Evolutionary conservation across 1,140 invertebrate species (phyloP), one percentile per base, ranked within the genome.

Genomic region (Drosophila takahashii): DNA sequence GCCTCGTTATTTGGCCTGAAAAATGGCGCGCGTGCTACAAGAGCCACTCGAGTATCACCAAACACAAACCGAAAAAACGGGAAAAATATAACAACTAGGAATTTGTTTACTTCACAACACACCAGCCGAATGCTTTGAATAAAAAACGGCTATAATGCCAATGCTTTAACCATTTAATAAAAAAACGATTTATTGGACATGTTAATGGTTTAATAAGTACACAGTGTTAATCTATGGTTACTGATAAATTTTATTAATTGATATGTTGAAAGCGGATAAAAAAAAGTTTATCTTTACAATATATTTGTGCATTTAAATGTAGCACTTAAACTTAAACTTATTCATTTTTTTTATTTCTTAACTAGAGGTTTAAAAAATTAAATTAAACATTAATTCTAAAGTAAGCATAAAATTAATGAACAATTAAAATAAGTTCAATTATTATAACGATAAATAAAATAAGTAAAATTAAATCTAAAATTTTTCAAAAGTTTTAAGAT

Each of bases 1-100:
- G 74, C 54, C 69, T 83, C 74, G 79, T 83, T 83, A 83, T 83
- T 83, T 83, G 59, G 42, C 58, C 54, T 77, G 62, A 83, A 83
- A 78, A 83, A 83, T 78, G 74, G 58, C 51, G 79, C 62, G 62
- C 79, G 79, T 83, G 79, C 79, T 61, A 57, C 69, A 75, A 83
- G 79, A 65, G 75, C 62, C 79, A 78, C 74, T 78, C 59, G 61
- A 78, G 64, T 61, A 64, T 65, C 59, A 67, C 57, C 78, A 74
- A 66, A 56, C 57, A 61, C 51, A 62, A 62, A 34, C 45, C 48
- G 48, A 47, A 42, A 56, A 67, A 41, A 60, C 57, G 26, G 42
- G n/a, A 42, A 53, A 61, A 73, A 79, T 61, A 58, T 50, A 72
- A 34, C 51, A 53, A 62, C 42, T 71, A 57, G n/a, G 36, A 67